A percentile compares a stretch with the other conserved stretches of the same genome.
These are phyloP conservation scores for Periophthalmus modestus DNA, from an alignment of 2,113 vertebrate species.

Conservation along the genomic window DNA sequence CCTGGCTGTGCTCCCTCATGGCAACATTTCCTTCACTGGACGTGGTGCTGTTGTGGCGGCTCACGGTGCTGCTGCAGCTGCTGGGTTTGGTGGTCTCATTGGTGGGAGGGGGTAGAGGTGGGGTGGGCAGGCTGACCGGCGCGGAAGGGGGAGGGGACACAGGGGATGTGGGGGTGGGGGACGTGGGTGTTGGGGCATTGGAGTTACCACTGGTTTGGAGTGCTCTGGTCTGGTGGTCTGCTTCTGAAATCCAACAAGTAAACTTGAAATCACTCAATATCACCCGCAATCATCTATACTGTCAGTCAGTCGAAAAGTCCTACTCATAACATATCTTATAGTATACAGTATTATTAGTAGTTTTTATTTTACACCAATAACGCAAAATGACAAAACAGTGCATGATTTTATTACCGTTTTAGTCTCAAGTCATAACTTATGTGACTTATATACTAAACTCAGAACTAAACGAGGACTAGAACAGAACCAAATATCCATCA, in stretches of 20 bases:
- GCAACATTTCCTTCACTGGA: slow-evolving; percentile 80
- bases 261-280: background rate
- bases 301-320: too few relatives aligned
- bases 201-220: slow-evolving; percentile 48
- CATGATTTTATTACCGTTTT: background rate
- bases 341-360: too few relatives aligned
- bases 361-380: background rate
- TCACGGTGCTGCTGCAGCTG: slow-evolving; percentile 65
- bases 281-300: background rate
- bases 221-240: slow-evolving; percentile 79
- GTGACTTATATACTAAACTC: too few relatives aligned
- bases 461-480: too few relatives aligned
- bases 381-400: background rate
- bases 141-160: slow-evolving; percentile 61
- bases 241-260: slow-evolving; percentile 77
- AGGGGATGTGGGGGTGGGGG: slow-evolving; percentile 66
- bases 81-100: slow-evolving; percentile 31
- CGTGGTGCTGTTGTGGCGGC: slow-evolving; percentile 80
- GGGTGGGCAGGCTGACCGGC: slow-evolving; percentile 61
- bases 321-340: too few relatives aligned
- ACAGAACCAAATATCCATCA: too few relatives aligned
- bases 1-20: slow-evolving; percentile 75
- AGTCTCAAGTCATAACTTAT: background rate
- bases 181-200: slow-evolving; percentile 62
- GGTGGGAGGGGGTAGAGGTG: slow-evolving; percentile 72